Base-by-base conservation (phyloP, 2,797 vertebrate genomes). In the Tadarida brasiliensis region DNA sequence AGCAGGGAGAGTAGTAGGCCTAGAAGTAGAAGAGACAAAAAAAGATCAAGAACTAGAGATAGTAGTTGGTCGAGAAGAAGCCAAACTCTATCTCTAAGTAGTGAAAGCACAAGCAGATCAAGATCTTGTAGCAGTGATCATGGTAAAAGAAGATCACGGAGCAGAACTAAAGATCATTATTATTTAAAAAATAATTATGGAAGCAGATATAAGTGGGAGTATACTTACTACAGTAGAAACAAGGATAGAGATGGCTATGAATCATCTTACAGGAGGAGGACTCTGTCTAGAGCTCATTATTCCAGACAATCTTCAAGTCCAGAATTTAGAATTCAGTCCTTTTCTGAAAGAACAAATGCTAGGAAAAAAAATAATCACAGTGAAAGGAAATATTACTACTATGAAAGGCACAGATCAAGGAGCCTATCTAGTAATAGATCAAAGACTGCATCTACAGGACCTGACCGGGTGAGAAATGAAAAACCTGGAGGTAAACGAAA, bases 401-500 rank as follows among this genome's bases (percentile, higher is more conserved):
- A 98, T 0, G 98, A 98, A 97, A 98, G 98, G 30, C 97, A 97
- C 71, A 97, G 98, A 30, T 99, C 99, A 33, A 98, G 98, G 90
- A 99, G 98, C 92, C 95, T 96, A 3, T 99, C 98, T 35, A 98
- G 98, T 96, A 98, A 94, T 90, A 98, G 98, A 85, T 99, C 98
- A 54, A 97, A 96, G 95, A 97, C 96, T 49, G 97, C 98, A 81
- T 97, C 98, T 87, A 95, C 96, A 44, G 97, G 96, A 7, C 73
- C 96, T 71, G 98, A 98, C 6, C 98, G 98, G 68, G 93, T 56
- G 5, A 98, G 98, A 91, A 98, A 83, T 10, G 99, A 99, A 90
- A 99, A 99, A 49, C 99, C 99, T 0, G 98, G 99, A n/a, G 99
- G 99, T 15, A 99, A 99, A 97, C 99, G 99, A 82, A 99, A 99